phyloP scores from a whole-genome alignment of 1,140 invertebrate species.

The Bilobella aurantiaca region DNA sequence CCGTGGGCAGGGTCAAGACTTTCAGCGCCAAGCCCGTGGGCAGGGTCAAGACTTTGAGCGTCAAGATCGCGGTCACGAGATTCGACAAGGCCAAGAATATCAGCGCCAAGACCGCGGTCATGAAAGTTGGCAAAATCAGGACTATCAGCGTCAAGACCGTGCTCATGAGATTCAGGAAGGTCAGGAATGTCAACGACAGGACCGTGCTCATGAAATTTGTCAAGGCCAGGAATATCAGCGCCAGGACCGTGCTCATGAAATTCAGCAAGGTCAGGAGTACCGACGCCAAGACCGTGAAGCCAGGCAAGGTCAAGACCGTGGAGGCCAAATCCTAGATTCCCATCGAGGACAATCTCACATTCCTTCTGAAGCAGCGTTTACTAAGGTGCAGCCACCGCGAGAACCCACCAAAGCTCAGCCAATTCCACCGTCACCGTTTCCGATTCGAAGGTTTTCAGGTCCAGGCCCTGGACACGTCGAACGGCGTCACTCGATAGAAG shows the following conservation, averaged over 20 bases:
- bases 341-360: too few relatives aligned
- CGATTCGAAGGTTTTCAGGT: constrained; percentile 13
- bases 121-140: neutral
- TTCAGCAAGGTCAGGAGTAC: neutral
- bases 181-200: neutral
- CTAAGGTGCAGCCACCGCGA: too few relatives aligned
- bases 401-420: neutral
- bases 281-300: neutral
- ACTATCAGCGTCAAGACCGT: too few relatives aligned
- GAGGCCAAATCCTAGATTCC: neutral
- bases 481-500: constrained; percentile 23
- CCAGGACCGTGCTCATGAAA: too few relatives aligned
- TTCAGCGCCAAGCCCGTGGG: constrained; percentile 7
- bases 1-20: neutral
- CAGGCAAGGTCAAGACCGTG: neutral
- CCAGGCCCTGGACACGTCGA: constrained; percentile 22
- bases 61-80: too few relatives aligned
- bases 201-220: neutral
- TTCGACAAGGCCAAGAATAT: neutral
- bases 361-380: too few relatives aligned
- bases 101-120: neutral
- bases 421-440: constrained; percentile 32
- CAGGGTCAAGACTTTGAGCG: too few relatives aligned
- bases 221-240: too few relatives aligned
- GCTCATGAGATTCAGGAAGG: too few relatives aligned